phyloP scores from a whole-genome alignment of 1,140 invertebrate genomes.

The Achatina immaculata region DNA sequence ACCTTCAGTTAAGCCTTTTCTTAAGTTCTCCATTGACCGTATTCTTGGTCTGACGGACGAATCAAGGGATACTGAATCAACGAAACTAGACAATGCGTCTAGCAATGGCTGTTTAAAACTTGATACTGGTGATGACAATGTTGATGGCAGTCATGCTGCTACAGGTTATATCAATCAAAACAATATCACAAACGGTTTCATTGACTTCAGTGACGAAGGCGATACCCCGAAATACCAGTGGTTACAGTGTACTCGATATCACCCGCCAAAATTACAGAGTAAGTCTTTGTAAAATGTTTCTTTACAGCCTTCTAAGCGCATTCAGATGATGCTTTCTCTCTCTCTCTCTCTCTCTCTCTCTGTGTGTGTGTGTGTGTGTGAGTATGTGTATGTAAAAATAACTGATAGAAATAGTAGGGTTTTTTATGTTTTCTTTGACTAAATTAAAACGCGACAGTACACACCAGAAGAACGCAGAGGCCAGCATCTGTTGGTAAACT shows the following conservation, averaged over 20 bases:
- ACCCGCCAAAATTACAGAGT: constrained; percentile 81
- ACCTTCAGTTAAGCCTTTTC: not conserved
- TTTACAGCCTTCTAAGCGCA: not conserved
- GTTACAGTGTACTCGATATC: constrained; percentile 82
- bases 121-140: constrained; percentile 20
- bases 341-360: not conserved
- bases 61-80: too few relatives aligned
- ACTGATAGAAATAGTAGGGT: not conserved
- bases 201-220: not conserved
- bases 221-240: constrained; percentile 70
- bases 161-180: not conserved
- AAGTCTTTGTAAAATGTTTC: constrained; percentile 67
- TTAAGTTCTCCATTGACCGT: constrained; percentile 60
- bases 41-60: constrained; percentile 48
- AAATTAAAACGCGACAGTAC: not conserved
- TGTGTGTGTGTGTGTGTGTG: not conserved
- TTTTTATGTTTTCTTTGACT: not conserved
- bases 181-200: not conserved
- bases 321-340: not conserved
- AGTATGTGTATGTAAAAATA: too few relatives aligned
- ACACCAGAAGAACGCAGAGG: too few relatives aligned
- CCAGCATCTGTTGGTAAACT: too few relatives aligned
- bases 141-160: constrained; percentile 7
- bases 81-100: not conserved
- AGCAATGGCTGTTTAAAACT: not conserved